A percentile compares a stretch with the other conserved stretches of the same genome.
These are phyloP conservation scores for Cydia amplana DNA, from an alignment of 1,140 invertebrate genomes.

Conservation along the genomic window DNA sequence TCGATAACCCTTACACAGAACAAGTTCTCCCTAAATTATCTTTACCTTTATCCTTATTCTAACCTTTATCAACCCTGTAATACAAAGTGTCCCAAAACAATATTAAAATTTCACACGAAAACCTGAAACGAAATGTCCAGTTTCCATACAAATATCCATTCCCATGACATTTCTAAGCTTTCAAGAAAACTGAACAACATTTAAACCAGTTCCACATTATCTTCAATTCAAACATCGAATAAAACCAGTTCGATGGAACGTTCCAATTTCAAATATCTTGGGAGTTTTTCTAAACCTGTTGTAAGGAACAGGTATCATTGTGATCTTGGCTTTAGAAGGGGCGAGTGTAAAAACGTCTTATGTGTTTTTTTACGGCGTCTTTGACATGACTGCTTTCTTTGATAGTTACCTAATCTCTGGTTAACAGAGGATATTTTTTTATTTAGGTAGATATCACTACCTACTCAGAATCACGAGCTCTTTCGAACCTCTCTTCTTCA, in stretches of 20 bases:
- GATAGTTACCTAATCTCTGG: too few relatives aligned
- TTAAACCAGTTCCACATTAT: conserved; percentile 27
- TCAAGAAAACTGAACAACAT: conserved; percentile 36
- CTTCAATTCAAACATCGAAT: background rate
- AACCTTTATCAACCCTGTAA: too few relatives aligned
- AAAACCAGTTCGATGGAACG: conserved; percentile 38
- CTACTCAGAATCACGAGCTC: too few relatives aligned
- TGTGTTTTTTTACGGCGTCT: background rate
- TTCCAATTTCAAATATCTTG: conserved; percentile 38
- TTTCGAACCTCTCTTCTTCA: too few relatives aligned
- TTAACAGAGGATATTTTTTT: too few relatives aligned
- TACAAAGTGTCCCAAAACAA: background rate
- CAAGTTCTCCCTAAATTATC: too few relatives aligned
- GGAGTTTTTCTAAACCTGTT: conserved; percentile 33
- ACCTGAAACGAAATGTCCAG: conserved; percentile 21
- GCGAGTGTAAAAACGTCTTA: conserved; percentile 5
- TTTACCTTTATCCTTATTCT: too few relatives aligned
- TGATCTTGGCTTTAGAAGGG: background rate
- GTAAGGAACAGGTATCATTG: conserved; percentile 21
- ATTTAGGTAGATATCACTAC: too few relatives aligned
- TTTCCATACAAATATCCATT: conserved; percentile 28
- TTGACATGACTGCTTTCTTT: too few relatives aligned
- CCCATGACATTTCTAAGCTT: conserved; percentile 40
- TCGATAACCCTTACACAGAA: too few relatives aligned
- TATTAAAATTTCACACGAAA: conserved; percentile 6